Evolutionary conservation across 2,888 invertebrate genomes (phyloP).

Genomic region (Blomia tropicalis): DNA sequence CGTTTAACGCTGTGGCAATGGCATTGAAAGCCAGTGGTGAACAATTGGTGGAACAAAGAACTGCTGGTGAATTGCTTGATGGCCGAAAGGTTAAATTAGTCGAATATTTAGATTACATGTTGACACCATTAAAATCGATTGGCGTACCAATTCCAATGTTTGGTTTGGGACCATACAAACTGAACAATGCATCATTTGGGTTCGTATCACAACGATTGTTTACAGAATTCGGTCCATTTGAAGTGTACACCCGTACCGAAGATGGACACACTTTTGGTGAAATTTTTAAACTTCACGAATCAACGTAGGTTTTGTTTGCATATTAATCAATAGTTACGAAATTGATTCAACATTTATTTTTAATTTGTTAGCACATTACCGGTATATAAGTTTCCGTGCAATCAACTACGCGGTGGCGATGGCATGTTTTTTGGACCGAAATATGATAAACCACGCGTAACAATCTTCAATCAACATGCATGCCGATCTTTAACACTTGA

Average conservation of each 20-base stretch:
- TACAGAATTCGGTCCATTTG: not conserved
- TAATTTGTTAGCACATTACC: not conserved
- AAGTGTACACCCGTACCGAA: not conserved
- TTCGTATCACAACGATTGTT: not conserved
- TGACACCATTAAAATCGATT: not conserved
- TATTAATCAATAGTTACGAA: not conserved
- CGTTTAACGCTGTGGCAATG: not conserved
- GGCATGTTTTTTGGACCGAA: slow-evolving; percentile 7
- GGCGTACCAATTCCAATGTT: not conserved
- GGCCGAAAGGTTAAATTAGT: not conserved
- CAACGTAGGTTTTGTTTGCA: not conserved
- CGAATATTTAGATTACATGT: not conserved
- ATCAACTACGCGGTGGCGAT: not conserved
- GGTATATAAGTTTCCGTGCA: not conserved
- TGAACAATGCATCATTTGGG: slow-evolving; percentile 1
- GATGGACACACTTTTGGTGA: slow-evolving; percentile 2
- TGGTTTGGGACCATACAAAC: not conserved
- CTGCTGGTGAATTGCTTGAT: not conserved
- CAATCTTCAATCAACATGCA: not conserved
- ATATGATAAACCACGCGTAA: not conserved
- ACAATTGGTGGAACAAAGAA: not conserved
- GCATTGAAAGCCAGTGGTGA: not conserved
- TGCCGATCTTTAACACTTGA: not conserved
- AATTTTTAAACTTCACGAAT: not conserved
- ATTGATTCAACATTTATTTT: not conserved